Base-by-base conservation (phyloP, 2,797 vertebrate species). In the Tokudaia tokunoshimensis region DNA sequence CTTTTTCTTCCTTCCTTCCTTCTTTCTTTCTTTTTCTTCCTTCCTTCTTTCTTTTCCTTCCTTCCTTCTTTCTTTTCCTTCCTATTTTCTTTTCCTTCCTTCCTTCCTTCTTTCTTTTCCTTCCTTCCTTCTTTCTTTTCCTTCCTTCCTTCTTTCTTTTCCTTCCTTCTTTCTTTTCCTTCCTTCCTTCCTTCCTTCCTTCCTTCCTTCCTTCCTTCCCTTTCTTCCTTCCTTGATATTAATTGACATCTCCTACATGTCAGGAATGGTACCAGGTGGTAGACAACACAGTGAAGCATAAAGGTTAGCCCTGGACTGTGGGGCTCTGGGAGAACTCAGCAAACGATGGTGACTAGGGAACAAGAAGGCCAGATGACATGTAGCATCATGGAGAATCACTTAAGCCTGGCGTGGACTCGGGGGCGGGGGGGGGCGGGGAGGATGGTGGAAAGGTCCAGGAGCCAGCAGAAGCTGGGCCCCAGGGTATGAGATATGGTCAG, bases 61-160 rank as follows among this genome's bases (percentile, higher is more conserved):
- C 59, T 7, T 59, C 7, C 59, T 7, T 59, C 19, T 20, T 7
- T 59, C 5, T 6, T 20, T 24, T 22, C 19, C 59, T 24, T 8
- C 57, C 57, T 22, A 6, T 4, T 19, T 22, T 22, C 17, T 19
- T 20, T 59, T 6, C 57, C 7, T 59, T 19, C 57, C 1, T 22
- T 19, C 14, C 2, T 3, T 14, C 14, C 3, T 17, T 6, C 5
- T 1, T 20, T 4, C 19, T 1, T 20, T 50, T 50, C 41, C 41
- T 41, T 41, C 41, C 41, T 41, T 22, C 74, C 6, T 6, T 67
- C 65, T 31, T 15, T 61, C 17, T 15, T 1, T 57, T 4, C 55
- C 17, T 19, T 7, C 57, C 57, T 7, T 7, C 55, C 55, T 4
- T 57, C 17, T 17, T 1, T 55, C 52, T 11, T 13, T 52, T n/a